A percentile compares a stretch with the other conserved stretches of the same genome.
phyloP scores from a whole-genome alignment of 2,888 invertebrate species.

The Sinotaia quadrata region DNA sequence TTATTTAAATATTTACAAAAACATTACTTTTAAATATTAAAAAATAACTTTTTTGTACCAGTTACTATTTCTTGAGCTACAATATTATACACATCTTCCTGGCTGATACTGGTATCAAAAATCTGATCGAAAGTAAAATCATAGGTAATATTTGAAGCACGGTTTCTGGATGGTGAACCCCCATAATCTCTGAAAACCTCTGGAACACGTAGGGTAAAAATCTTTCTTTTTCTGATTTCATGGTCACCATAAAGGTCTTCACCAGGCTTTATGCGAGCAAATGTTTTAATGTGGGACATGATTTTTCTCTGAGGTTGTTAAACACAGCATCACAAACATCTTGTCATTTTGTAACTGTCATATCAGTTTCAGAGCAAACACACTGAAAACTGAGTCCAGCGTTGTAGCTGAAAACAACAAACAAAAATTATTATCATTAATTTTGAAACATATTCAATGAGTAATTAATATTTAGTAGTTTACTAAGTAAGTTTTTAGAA shows the following conservation, averaged over 20 bases:
- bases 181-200: constrained; percentile 52
- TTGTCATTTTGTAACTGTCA: too few relatives aligned
- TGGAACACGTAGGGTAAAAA: constrained; percentile 52
- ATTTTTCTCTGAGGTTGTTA: not conserved
- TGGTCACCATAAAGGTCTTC: constrained; percentile 55
- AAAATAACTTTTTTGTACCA: constrained; percentile 44
- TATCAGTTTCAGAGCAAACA: too few relatives aligned
- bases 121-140: constrained; percentile 64
- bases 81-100: constrained; percentile 62
- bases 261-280: constrained; percentile 63
- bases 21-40: too few relatives aligned
- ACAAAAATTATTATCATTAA: too few relatives aligned
- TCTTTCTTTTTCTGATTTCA: constrained; percentile 44
- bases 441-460: too few relatives aligned
- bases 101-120: constrained; percentile 52
- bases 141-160: constrained; percentile 49
- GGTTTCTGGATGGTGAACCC: constrained; percentile 31
- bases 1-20: too few relatives aligned
- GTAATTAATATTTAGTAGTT: too few relatives aligned
- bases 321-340: too few relatives aligned
- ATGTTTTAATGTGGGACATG: constrained; percentile 67
- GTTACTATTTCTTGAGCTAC: constrained; percentile 62
- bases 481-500: too few relatives aligned
- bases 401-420: too few relatives aligned
- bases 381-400: too few relatives aligned